Percentiles rank a stretch among this genome's conserved stretches.
Conservation (phyloP, 2,113 vertebrate genomes). For the Chionis minor region DNA sequence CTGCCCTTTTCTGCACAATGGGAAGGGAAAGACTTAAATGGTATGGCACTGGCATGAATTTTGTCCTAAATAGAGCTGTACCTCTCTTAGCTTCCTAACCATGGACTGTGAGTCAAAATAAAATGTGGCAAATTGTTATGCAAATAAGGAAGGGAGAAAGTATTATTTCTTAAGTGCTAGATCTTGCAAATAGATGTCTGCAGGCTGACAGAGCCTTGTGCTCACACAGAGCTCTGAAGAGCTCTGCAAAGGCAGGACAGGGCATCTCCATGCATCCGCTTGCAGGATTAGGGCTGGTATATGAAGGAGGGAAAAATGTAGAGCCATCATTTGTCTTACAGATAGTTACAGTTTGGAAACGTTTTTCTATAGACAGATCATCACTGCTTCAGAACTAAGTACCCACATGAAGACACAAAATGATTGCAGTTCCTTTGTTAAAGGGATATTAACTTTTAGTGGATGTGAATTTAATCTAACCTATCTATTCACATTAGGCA, state of each 20-base stretch:
- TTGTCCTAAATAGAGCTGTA: not conserved
- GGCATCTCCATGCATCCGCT: fast-evolving
- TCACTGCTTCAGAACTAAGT: not conserved
- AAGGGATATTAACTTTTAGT: not conserved
- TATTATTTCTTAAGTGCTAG: not conserved
- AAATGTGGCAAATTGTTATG: conserved; percentile 16
- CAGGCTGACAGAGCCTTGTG: not conserved
- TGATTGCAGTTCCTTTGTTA: not conserved
- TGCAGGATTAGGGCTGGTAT: not conserved
- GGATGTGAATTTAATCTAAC: conserved; percentile 24
- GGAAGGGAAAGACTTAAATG: not conserved
- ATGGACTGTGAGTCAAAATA: not conserved
- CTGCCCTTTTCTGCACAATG: not conserved
- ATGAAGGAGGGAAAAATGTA: not conserved
- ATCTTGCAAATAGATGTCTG: not conserved
- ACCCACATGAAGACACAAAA: not conserved
- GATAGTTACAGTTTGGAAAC: not conserved
- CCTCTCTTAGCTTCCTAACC: not conserved
- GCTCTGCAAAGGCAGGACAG: not conserved
- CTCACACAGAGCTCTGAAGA: not conserved
- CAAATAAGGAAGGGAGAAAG: conserved; percentile 5
- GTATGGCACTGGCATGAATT: not conserved
- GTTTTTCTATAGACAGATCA: not conserved
- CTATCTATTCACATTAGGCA: not conserved
- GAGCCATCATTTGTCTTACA: not conserved